Base-by-base conservation (phyloP, 1,140 invertebrate genomes). In the Nomia melanderi region DNA sequence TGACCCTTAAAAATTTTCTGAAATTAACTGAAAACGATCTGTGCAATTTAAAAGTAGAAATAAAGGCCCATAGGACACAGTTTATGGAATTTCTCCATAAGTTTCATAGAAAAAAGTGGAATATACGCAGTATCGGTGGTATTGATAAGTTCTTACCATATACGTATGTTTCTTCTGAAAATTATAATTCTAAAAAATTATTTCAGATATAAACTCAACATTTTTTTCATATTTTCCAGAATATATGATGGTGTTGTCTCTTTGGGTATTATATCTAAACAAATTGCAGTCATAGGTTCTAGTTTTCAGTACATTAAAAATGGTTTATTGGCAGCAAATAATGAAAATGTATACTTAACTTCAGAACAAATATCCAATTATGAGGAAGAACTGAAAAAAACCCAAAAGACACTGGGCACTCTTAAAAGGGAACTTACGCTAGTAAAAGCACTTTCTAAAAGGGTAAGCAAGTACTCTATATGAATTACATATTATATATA, bases 101-200 rank as follows among this genome's bases (percentile, higher is more conserved):
- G 73, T 94, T 94, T 83, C 93, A 94, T 82, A 84, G 74, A n/a
- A 89, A 90, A 79, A 84, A 88, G 9, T 95, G 94, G 94, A 93
- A 90, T 77, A 65, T 92, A 5, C 59, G 83, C 12, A 88, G 75
- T 65, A 74, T 92, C 73, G 81, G 84, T 39, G 64, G 20, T 54
- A 59, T 87, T 39, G 75, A 84, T 33, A 85, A 82, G 53, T 71
- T 67, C 2, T 47, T 75, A 47, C 67, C 72, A 14, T 83, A 83
- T 60, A 85, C 86, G 88, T 83, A 78, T 8, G 78, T 85, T 72
- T 56, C 62, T 25, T 33, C 70, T 17, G 29, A 25, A 64, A 67
- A n/a, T 25, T 54, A 50, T 25, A 54, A 27, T 50, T 36, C 54
- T 56, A 5, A 23, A 54, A 31, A 66, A 71, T n/a, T 29, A 27